These are phyloP conservation scores for Capitulum mitella DNA, from an alignment of 2,888 invertebrate genomes.

Conservation along the genomic window DNA sequence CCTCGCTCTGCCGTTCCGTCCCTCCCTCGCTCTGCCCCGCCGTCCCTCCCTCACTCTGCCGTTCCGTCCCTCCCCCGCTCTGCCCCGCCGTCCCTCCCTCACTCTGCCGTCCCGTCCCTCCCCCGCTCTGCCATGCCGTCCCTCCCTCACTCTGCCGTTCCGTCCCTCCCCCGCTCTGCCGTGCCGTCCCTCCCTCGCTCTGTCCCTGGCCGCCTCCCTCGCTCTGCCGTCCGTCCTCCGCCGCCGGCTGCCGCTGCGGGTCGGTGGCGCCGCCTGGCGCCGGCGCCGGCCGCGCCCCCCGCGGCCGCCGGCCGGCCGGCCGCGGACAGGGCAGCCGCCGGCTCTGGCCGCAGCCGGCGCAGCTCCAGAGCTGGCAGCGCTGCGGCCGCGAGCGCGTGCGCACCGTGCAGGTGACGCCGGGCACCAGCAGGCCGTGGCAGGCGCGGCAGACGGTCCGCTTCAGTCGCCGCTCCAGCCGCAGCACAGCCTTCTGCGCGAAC, in stretches of 20 bases:
- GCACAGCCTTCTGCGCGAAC: constrained; percentile 8
- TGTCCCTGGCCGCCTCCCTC: too few species aligned
- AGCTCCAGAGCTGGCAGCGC: constrained; percentile 6
- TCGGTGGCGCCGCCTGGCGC: too few species aligned
- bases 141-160: not conserved
- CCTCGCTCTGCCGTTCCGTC: not conserved
- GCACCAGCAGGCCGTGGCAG: constrained; percentile 1
- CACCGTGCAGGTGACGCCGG: constrained; percentile 14
- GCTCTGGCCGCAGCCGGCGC: not conserved
- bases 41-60: not conserved
- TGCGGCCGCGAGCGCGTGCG: constrained; percentile 8
- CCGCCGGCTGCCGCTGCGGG: too few species aligned
- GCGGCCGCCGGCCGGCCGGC: not conserved
- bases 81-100: not conserved
- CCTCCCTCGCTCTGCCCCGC: not conserved
- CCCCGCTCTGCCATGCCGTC: not conserved
- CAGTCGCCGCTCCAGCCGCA: not conserved
- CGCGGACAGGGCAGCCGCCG: not conserved
- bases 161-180: constrained; percentile 17
- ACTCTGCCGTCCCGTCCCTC: not conserved
- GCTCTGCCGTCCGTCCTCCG: too few species aligned
- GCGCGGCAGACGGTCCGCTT: not conserved
- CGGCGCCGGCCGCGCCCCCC: too few species aligned
- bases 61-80: not conserved
- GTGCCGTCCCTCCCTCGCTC: not conserved